Evolutionary conservation across 2,888 invertebrate genomes (phyloP).

Genomic region (Drosophila putrida): DNA sequence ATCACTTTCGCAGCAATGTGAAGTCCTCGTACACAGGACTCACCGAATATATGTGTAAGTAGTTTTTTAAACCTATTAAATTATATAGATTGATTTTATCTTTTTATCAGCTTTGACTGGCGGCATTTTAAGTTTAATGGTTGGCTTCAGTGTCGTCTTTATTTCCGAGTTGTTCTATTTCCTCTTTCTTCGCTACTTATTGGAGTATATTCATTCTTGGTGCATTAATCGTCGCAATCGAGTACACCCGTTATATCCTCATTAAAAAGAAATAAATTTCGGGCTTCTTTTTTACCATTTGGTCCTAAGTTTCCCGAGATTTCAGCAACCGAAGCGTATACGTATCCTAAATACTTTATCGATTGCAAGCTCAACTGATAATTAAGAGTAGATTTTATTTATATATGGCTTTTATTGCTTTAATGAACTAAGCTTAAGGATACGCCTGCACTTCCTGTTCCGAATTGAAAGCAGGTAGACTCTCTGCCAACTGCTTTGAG

Average conservation of each 20-base stretch:
- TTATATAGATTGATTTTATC: neutral
- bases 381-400: neutral
- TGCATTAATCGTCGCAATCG: conserved; percentile 9
- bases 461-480: neutral
- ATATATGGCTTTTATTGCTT: conserved; percentile 33
- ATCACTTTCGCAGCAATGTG: conserved; percentile 89
- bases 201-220: conserved; percentile 37
- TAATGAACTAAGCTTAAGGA: conserved; percentile 7
- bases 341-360: neutral
- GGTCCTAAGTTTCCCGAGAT: too few relatives aligned
- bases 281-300: too few relatives aligned
- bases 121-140: conserved; percentile 91
- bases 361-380: neutral
- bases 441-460: conserved; percentile 12
- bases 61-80: neutral
- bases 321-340: neutral
- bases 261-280: neutral
- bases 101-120: conserved; percentile 89
- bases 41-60: conserved; percentile 93
- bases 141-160: conserved; percentile 93
- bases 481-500: conserved; percentile 13
- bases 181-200: conserved; percentile 86
- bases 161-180: conserved; percentile 91
- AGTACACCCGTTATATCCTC: conserved; percentile 3
- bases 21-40: conserved; percentile 92